Evolutionary conservation across 2,113 vertebrate genomes (phyloP).

Genomic region (Phyllopteryx taeniolatus): DNA sequence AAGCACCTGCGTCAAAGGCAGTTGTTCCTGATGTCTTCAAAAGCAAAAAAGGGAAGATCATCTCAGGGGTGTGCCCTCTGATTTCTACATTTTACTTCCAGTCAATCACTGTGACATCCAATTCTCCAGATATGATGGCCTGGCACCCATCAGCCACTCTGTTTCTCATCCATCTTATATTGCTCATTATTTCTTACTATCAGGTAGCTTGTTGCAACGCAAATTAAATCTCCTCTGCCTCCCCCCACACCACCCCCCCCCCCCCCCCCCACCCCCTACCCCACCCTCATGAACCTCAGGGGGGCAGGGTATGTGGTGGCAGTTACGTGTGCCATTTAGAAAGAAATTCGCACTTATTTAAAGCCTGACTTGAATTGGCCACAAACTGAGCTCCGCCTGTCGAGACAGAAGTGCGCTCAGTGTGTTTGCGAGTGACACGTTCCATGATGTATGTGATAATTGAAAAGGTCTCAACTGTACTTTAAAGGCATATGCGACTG

Average conservation of each 20-base stretch:
- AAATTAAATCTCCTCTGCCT: constrained; percentile 72
- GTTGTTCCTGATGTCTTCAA: neutral
- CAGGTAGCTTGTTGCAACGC: constrained; percentile 75
- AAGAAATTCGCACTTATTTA: constrained; percentile 66
- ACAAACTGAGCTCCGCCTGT: constrained; percentile 47
- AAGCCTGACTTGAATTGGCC: constrained; percentile 56
- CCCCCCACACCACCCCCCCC: neutral
- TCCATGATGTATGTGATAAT: constrained; percentile 62
- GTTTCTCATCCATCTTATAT: constrained; percentile 62
- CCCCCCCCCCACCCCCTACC: too few relatives aligned
- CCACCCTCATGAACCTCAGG: constrained; percentile 64
- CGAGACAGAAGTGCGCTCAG: constrained; percentile 46
- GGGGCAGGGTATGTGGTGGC: constrained; percentile 24
- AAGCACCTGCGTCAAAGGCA: constrained; percentile 21
- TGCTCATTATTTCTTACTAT: constrained; percentile 79
- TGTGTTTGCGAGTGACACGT: constrained; percentile 50
- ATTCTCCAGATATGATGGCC: constrained; percentile 56
- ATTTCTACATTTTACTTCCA: constrained; percentile 33
- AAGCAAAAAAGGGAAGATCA: neutral
- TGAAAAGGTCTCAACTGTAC: constrained; percentile 67
- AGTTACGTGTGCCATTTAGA: constrained; percentile 61
- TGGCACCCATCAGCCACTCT: constrained; percentile 45
- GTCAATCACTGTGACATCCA: constrained; percentile 68
- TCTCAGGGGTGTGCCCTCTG: neutral
- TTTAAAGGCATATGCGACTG: constrained; percentile 50